These are phyloP conservation scores for Euphysa ruthae DNA, from an alignment of 30 jellyfish, hydroid and myxozoan genomes.

Conservation along the genomic window DNA sequence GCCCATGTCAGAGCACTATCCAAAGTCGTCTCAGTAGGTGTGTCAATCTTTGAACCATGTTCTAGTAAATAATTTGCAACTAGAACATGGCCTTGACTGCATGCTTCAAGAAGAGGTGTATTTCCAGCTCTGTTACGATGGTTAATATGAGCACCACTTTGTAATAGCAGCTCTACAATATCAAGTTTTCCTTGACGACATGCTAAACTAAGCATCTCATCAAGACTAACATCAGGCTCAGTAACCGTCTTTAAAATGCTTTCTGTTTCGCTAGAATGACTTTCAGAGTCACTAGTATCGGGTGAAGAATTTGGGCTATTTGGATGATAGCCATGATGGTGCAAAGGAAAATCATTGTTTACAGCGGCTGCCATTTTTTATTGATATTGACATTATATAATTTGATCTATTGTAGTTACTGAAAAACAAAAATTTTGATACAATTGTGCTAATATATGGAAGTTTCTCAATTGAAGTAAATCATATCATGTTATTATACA, in stretches of 20 bases:
- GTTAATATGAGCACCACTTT: conserved; percentile 94
- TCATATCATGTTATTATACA: no score
- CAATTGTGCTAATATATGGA: no score
- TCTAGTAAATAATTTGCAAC: conserved; percentile 89
- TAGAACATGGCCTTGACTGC: conserved; percentile 95
- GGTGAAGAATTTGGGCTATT: conserved; percentile 15
- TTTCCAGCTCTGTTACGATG: conserved; percentile 92
- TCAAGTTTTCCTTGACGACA: conserved; percentile 98
- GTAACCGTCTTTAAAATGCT: conserved; percentile 40
- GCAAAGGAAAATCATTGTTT: no score
- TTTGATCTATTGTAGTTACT: no score
- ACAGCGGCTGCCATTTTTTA: no score
- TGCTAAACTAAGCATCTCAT: conserved; percentile 96
- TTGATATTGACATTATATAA: no score
- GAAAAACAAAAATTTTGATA: no score
- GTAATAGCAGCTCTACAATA: conserved; percentile 78
- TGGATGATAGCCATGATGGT: conserved; percentile 18
- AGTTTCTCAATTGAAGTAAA: no score
- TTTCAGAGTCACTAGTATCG: conserved; percentile 32
- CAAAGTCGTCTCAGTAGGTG: conserved; percentile 94
- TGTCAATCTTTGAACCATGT: conserved; percentile 87
- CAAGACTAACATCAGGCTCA: conserved; percentile 98
- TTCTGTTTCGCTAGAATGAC: conserved; percentile 31
- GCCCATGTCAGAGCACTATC: conserved; percentile 99
- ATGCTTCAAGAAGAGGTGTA: conserved; percentile 92